A percentile compares a stretch with the other conserved stretches of the same genome.
Conservation (phyloP, 2,888 invertebrate genomes). For the Drosophila fungiperda region DNA sequence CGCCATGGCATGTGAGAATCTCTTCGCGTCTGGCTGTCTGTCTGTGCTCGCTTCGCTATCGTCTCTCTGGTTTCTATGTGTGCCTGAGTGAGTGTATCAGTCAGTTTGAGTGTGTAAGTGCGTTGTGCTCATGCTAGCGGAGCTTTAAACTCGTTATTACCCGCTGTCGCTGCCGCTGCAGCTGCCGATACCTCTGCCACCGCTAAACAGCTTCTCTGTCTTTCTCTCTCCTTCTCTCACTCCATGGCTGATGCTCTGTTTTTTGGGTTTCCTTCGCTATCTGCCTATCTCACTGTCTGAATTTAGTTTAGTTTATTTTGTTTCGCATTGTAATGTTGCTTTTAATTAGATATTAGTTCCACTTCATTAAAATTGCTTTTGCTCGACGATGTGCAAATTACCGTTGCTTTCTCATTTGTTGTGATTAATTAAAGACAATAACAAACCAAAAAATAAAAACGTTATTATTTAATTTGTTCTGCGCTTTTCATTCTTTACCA, state of each 20-base stretch:
- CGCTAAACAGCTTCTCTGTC: slow-evolving; percentile 56
- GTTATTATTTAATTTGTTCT: slow-evolving; percentile 28
- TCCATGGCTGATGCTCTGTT: slow-evolving; percentile 29
- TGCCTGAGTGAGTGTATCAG: slow-evolving; percentile 19
- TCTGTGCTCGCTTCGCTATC: slow-evolving; percentile 6
- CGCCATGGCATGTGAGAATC: slow-evolving; percentile 45
- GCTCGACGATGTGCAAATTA: slow-evolving; percentile 54
- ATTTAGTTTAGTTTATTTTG: slow-evolving; percentile 48
- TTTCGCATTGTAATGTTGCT: slow-evolving; percentile 52
- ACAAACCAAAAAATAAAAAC: slow-evolving; percentile 5
- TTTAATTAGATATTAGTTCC: slow-evolving; percentile 71
- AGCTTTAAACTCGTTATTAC: slow-evolving; percentile 77
- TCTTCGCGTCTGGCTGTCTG: not conserved
- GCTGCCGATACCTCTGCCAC: slow-evolving; percentile 22
- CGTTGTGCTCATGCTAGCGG: slow-evolving; percentile 58
- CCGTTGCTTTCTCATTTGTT: slow-evolving; percentile 43
- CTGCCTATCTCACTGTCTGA: slow-evolving; percentile 8
- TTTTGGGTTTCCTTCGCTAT: slow-evolving; percentile 10
- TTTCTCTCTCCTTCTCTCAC: slow-evolving; percentile 18
- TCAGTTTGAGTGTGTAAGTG: slow-evolving; percentile 22
- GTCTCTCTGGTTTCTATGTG: slow-evolving; percentile 15
- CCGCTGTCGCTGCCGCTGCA: slow-evolving; percentile 24
- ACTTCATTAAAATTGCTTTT: slow-evolving; percentile 64
- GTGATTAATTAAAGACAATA: slow-evolving; percentile 51
- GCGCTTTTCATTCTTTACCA: slow-evolving; percentile 4